Conservation (phyloP, 64 coral and sea anemone species). For the Trachythela sp. region DNA sequence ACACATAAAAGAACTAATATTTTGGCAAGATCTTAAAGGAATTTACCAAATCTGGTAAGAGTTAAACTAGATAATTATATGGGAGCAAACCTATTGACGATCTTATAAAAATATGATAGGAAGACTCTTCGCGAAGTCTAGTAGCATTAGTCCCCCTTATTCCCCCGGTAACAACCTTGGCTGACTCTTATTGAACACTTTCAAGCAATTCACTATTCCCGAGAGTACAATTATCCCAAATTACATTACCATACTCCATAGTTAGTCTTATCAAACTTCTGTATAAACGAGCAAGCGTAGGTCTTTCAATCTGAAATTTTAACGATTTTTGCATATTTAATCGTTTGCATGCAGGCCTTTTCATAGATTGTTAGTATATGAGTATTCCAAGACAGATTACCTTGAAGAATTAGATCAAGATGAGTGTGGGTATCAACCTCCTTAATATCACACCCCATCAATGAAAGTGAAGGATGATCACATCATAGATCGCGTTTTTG, state of each 20-base stretch:
- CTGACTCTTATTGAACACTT: conserved; percentile 37
- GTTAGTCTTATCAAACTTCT: conserved; percentile 17
- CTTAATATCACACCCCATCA: neutral
- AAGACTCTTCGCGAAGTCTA: conserved; percentile 21
- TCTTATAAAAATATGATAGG: neutral
- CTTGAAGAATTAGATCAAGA: neutral
- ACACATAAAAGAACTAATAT: neutral
- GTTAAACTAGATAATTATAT: neutral
- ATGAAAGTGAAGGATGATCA: neutral
- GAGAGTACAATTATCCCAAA: conserved; percentile 13
- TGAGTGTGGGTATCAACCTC: neutral
- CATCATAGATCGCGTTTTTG: neutral
- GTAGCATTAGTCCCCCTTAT: conserved; percentile 10
- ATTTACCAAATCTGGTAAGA: neutral
- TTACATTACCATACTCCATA: conserved; percentile 23
- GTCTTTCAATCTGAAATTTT: conserved; percentile 9
- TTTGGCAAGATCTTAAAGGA: neutral
- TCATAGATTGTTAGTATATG: neutral
- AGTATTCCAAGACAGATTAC: conserved; percentile 23
- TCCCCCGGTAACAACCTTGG: conserved; percentile 15
- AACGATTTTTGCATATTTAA: conserved; percentile 39
- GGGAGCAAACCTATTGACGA: neutral
- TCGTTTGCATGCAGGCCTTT: conserved; percentile 8
- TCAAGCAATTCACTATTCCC: conserved; percentile 19
- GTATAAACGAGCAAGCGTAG: neutral